Evolutionary conservation across 2,797 vertebrate genomes (phyloP).

Genomic region (Enteromius mattozi): DNA sequence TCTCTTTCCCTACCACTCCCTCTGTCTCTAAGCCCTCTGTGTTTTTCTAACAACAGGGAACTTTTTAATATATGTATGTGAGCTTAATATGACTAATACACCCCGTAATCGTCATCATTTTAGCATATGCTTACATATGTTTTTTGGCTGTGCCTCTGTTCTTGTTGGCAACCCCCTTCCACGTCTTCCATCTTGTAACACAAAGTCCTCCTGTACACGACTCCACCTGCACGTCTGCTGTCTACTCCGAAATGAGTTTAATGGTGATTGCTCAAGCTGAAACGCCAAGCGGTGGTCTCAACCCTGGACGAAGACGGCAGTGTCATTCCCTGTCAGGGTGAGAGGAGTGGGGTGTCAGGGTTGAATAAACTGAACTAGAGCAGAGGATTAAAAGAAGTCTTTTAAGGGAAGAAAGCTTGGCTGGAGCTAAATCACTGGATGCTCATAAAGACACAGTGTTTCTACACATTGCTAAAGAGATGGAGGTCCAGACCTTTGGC

Average conservation of each 20-base stretch:
- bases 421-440: slow-evolving; percentile 66
- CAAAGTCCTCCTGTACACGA: slow-evolving; percentile 31
- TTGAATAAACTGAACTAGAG: slow-evolving; percentile 74
- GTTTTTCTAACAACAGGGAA: slow-evolving; percentile 37
- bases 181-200: slow-evolving; percentile 44
- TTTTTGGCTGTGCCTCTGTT: slow-evolving; percentile 52
- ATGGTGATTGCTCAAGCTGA: slow-evolving; percentile 61
- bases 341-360: slow-evolving; percentile 75
- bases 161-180: slow-evolving; percentile 52
- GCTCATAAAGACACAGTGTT: slow-evolving; percentile 67
- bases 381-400: slow-evolving; percentile 62
- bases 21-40: slow-evolving; percentile 27
- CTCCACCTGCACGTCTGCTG: slow-evolving; percentile 53
- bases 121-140: slow-evolving; percentile 52
- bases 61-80: slow-evolving; percentile 46
- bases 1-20: background rate
- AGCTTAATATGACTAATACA: slow-evolving; percentile 54
- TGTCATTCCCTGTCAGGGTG: slow-evolving; percentile 53
- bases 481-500: slow-evolving; percentile 68
- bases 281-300: slow-evolving; percentile 53
- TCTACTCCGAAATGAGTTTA: slow-evolving; percentile 57
- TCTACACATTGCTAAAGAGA: slow-evolving; percentile 73
- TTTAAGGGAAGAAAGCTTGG: slow-evolving; percentile 65
- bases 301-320: slow-evolving; percentile 39
- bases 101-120: slow-evolving; percentile 53